Conservation (phyloP, 2,888 invertebrate genomes). For the Dyspetes luteomarginatus region DNA sequence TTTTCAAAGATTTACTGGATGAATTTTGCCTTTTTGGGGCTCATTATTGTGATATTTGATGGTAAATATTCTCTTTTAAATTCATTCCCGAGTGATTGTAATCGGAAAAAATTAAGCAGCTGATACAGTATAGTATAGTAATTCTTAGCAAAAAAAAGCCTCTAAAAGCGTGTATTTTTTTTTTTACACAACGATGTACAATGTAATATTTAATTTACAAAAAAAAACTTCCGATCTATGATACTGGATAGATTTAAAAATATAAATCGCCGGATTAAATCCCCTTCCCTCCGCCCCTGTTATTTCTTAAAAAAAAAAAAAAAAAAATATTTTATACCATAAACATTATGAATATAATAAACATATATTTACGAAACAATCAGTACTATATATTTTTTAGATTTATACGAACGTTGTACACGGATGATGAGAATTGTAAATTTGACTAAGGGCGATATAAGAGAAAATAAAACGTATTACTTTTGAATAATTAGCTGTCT, state of each 20-base stretch:
- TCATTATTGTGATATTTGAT: constrained; percentile 53
- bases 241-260: constrained; percentile 53
- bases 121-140: constrained; percentile 46
- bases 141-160: constrained; percentile 32
- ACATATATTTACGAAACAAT: constrained; percentile 73
- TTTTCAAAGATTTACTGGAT: constrained; percentile 18
- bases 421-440: constrained; percentile 79
- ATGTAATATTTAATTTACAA: constrained; percentile 61
- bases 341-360: constrained; percentile 72
- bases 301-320: constrained; percentile 67
- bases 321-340: constrained; percentile 46
- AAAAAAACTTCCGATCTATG: constrained; percentile 45
- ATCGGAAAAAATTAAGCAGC: constrained; percentile 27
- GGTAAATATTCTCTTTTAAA: constrained; percentile 18
- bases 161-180: constrained; percentile 44
- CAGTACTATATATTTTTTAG: constrained; percentile 76
- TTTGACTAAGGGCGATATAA: constrained; percentile 78
- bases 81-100: constrained; percentile 9
- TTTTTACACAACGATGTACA: constrained; percentile 56
- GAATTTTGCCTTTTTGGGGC: constrained; percentile 42
- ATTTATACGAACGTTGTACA: constrained; percentile 75
- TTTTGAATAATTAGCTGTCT: constrained; percentile 53
- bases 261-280: constrained; percentile 65
- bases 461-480: constrained; percentile 76
- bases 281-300: constrained; percentile 72